Percentiles rank a stretch among this genome's conserved stretches.
phyloP scores from a whole-genome alignment of 2,888 invertebrate genomes.

The Andricus quercusramuli region DNA sequence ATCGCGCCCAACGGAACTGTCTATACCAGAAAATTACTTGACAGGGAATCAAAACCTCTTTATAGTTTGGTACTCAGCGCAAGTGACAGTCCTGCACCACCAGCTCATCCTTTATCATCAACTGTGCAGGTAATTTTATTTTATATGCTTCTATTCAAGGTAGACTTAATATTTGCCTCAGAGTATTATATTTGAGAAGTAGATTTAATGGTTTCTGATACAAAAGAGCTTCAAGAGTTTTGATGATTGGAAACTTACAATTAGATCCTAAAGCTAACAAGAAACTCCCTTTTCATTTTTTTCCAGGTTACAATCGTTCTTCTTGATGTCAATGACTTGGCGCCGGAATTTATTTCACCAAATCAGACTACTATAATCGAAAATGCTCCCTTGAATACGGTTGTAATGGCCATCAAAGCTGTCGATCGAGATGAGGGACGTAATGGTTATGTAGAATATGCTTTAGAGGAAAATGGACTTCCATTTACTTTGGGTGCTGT shows the following conservation, averaged over 20 bases:
- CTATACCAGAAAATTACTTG: conserved; percentile 86
- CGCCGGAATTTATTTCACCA: conserved; percentile 90
- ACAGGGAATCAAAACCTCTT: conserved; percentile 89
- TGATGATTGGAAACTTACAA: too few species aligned
- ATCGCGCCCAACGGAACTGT: conserved; percentile 93
- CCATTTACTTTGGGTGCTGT: conserved; percentile 92
- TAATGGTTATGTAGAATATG: conserved; percentile 94
- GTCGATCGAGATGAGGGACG: conserved; percentile 94
- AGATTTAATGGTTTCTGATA: not conserved
- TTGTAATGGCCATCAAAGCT: conserved; percentile 93
- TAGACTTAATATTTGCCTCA: too few species aligned
- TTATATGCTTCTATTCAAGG: not conserved
- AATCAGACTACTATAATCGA: conserved; percentile 90
- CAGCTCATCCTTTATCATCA: conserved; percentile 88
- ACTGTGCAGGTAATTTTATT: conserved; percentile 87
- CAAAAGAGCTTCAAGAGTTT: not conserved
- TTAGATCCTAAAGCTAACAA: not conserved
- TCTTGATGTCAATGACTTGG: conserved; percentile 95
- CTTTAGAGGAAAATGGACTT: conserved; percentile 80
- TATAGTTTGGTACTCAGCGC: conserved; percentile 94
- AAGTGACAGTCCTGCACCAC: conserved; percentile 88
- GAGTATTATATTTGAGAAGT: too few species aligned
- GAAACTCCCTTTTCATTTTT: conserved; percentile 13
- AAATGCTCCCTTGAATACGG: conserved; percentile 91
- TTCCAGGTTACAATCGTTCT: conserved; percentile 90